phyloP scores from a whole-genome alignment of 2,797 vertebrate species.

The Chelmon rostratus region DNA sequence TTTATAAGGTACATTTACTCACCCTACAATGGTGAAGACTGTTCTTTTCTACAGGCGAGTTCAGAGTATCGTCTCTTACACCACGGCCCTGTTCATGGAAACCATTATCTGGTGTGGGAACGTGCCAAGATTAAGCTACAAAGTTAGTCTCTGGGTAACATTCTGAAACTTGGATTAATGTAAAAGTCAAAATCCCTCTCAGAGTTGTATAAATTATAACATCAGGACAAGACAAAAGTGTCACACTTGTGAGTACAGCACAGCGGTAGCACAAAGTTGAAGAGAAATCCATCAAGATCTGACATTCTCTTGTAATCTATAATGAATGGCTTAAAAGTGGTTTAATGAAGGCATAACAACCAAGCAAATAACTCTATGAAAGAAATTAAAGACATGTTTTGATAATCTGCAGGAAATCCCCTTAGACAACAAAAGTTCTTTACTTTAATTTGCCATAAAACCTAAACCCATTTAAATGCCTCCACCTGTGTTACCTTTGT shows the following conservation, averaged over 20 bases:
- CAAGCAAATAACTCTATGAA: slow-evolving; percentile 48
- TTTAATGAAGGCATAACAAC: slow-evolving; percentile 52
- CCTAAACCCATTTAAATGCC: slow-evolving; percentile 59
- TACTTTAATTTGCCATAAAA: slow-evolving; percentile 68
- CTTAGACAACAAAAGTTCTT: slow-evolving; percentile 58
- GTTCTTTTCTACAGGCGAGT: slow-evolving; percentile 68
- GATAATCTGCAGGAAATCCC: slow-evolving; percentile 67
- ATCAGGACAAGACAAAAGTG: slow-evolving; percentile 39
- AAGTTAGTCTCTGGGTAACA: slow-evolving; percentile 69
- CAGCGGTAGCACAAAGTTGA: slow-evolving; percentile 8
- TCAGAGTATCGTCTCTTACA: slow-evolving; percentile 68
- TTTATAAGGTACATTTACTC: slow-evolving; percentile 84
- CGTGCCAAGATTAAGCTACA: slow-evolving; percentile 72
- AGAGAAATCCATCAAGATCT: slow-evolving; percentile 23
- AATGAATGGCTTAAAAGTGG: slow-evolving; percentile 47
- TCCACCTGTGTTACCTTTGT: slow-evolving; percentile 75
- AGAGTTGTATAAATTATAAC: slow-evolving; percentile 54
- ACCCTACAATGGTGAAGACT: slow-evolving; percentile 70
- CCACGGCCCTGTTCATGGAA: slow-evolving; percentile 77
- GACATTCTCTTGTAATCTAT: slow-evolving; percentile 41
- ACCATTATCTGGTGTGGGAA: slow-evolving; percentile 78
- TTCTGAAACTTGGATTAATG: slow-evolving; percentile 65
- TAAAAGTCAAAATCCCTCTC: slow-evolving; percentile 54
- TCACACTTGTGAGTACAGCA: not conserved
- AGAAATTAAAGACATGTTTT: slow-evolving; percentile 63